Base-by-base conservation (phyloP, 2,113 vertebrate genomes). In the Nansenia antarctica region DNA sequence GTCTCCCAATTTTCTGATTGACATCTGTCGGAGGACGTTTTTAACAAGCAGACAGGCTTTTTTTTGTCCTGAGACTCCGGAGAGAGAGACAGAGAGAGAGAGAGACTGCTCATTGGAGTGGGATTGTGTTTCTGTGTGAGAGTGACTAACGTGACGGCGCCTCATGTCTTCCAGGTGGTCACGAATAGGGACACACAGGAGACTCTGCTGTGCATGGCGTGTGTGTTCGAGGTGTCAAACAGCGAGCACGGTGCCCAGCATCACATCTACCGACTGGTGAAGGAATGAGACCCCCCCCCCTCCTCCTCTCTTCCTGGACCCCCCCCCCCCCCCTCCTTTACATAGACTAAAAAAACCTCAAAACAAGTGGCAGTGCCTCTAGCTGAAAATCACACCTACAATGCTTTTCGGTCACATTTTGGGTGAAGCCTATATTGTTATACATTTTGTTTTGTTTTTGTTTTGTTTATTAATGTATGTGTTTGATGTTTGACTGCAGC, bases 191-290 rank as follows among this genome's bases (percentile, higher is more conserved):
- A 98, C 83, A 99, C 98, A 68, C 98, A 99, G 92, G 98, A 99
- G 92, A 99, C 96, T 24, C 93, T 99, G 85, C 95, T 99, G 81
- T 99, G 98, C 90, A 98, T 99, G 96, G 98, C 98, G 69, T 99
- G 97, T 86, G 98, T 99, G 85, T 99, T 99, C 78, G 98, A 99
- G 84, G 98, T 99, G 71, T 99, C 98, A 0, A 99, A 99, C 94
- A 99, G 98, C 37, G 97, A 99, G 85, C 98, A 99, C 1, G 98
- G 98, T 66, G 97, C 98, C 83, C 98, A 99, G 85, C 98, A 99
- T 91, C 97, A 98, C 66, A 98, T 98, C 94, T 99, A 99, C 94
- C 94, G 97, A 93, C 94, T 99, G 90, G 96, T 99, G 88, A 99
- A 99, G 88, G 98, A 99, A 92, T 99, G 93, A 98, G 87, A 79